phyloP scores from a whole-genome alignment of 2,113 vertebrate genomes.

The Dipodomys spectabilis region DNA sequence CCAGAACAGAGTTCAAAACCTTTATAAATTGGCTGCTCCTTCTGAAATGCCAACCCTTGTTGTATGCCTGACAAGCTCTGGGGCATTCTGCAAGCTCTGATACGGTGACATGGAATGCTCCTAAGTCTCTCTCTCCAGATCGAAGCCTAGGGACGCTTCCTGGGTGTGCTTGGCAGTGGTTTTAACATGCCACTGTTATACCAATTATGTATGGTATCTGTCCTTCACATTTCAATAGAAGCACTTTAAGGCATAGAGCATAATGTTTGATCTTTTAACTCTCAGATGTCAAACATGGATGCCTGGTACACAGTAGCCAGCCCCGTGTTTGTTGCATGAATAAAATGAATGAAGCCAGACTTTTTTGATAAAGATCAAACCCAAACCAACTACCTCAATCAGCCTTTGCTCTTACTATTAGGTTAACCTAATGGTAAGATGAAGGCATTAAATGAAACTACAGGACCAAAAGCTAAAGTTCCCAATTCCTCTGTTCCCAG shows the following conservation, averaged over 20 bases:
- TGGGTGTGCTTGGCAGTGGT: too few species aligned
- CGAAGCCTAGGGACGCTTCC: neutral
- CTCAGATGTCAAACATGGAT: neutral
- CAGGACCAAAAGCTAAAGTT: neutral
- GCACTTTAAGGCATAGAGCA: neutral
- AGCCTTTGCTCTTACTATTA: neutral
- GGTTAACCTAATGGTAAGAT: neutral
- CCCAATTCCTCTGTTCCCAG: neutral
- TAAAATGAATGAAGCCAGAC: neutral
- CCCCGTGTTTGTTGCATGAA: neutral
- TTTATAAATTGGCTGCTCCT: neutral
- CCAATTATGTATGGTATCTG: fast-evolving
- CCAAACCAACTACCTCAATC: neutral
- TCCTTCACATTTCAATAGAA: neutral
- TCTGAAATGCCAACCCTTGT: neutral
- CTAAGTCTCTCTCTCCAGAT: neutral
- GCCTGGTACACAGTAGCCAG: neutral
- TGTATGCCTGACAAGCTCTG: neutral
- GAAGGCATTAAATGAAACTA: neutral
- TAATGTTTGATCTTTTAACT: neutral
- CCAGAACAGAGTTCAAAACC: neutral
- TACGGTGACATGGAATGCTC: neutral
- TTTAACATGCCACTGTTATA: neutral
- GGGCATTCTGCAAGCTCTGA: neutral
- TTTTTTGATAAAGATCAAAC: neutral